Conservation (phyloP, 2,888 invertebrate species). For the Stenoptilia bipunctidactyla region DNA sequence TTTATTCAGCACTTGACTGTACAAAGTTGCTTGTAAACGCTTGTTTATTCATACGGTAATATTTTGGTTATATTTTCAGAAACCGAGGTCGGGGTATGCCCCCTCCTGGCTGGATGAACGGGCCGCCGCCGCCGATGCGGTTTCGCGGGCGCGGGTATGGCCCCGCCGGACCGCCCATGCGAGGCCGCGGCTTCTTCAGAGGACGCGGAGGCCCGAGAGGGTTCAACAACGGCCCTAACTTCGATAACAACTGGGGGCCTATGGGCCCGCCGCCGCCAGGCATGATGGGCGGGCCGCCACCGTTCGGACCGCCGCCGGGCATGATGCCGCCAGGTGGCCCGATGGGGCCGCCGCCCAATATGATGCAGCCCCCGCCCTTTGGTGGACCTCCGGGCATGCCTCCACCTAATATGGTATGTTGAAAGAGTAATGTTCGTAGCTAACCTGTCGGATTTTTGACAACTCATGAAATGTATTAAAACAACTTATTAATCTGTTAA, state of each 20-base stretch:
- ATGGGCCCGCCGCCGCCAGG: constrained; percentile 72
- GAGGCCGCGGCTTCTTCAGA: constrained; percentile 65
- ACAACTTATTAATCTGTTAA: no score
- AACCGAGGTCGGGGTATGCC: constrained; percentile 32
- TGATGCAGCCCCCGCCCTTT: constrained; percentile 69
- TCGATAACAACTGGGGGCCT: constrained; percentile 78
- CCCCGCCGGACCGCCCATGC: constrained; percentile 69
- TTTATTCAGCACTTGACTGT: no score
- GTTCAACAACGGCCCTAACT: constrained; percentile 60
- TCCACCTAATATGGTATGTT: constrained; percentile 71
- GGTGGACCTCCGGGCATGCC: constrained; percentile 65
- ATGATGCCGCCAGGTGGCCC: constrained; percentile 73
- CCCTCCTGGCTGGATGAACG: constrained; percentile 55
- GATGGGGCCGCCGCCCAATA: constrained; percentile 67
- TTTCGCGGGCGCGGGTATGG: constrained; percentile 79
- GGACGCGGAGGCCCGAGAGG: constrained; percentile 62
- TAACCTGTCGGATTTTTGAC: no score
- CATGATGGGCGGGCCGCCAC: constrained; percentile 58
- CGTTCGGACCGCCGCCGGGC: constrained; percentile 60
- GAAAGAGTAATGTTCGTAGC: no score
- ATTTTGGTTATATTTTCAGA: constrained; percentile 20
- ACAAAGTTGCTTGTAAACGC: no score
- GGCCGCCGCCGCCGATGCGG: constrained; percentile 73
- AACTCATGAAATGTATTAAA: no score
- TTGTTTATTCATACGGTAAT: not conserved